Base-by-base conservation (phyloP, 2,797 vertebrate genomes). In the Tapera naevia region DNA sequence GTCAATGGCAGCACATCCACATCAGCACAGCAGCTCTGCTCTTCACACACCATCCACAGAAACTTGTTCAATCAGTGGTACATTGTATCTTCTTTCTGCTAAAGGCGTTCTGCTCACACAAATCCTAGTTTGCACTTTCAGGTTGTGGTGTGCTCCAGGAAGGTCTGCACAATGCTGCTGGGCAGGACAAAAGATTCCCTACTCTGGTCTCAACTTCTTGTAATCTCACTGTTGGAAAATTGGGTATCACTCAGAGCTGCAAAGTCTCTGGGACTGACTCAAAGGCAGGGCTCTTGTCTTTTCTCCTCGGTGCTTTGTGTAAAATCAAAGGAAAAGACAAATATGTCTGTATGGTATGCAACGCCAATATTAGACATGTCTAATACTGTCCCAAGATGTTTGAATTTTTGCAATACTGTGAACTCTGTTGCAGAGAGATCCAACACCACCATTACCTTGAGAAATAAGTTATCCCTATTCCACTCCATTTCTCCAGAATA, bases 1-100 rank as follows among this genome's bases (percentile, higher is more conserved):
- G 14, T n/a, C 35, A 87, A 60, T 0, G 2, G 39, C 43, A 71
- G 28, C 65, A 92, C 0, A 0, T 32, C 28, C 46, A 45, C 35
- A 60, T 53, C 16, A 17, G 69, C 7, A 2, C 1, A 3, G 69
- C 60, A 79, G 41, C 28, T 75, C 45, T n/a, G 33, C 1, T 2
- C 1, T 9, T 37, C 64, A 45, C 18, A 10, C 45, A 69, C 19
- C 37, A 28, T 7, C 43, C 43, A n/a, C 30, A 85, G 18, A 81
- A 69, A 72, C 4, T 12, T 45, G 37, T 5, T 71, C 37, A 39
- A 27, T 16, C 60, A 58, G 32, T 8, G 10, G 33, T n/a, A 33
- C 8, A 3, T 10, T 8, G 4, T 28, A 45, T 13, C 30, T 83
- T 33, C 62, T 33, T 66, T 78, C 58, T 41, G 37, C 57, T 22